These are phyloP conservation scores for Malacosoma neustria DNA, from an alignment of 2,888 invertebrate genomes.

Conservation along the genomic window DNA sequence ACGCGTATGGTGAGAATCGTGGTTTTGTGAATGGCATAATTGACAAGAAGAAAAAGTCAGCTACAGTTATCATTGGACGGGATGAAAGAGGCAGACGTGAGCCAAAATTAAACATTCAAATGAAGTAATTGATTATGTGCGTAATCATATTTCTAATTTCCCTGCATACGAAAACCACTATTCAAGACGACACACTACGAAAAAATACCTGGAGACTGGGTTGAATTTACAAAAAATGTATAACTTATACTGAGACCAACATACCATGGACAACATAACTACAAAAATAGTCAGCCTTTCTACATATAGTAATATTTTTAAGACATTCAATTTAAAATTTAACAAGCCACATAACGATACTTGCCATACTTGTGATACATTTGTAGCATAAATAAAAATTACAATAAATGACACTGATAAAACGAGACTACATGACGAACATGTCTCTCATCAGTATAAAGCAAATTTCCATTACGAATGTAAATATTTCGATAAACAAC, in stretches of 20 bases:
- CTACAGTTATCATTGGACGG: constrained; percentile 2
- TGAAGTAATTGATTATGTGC: constrained; percentile 2
- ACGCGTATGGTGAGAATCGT: constrained; percentile 3
- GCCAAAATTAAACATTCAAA: constrained; percentile 4
- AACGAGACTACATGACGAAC: constrained; percentile 5
- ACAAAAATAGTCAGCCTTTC: constrained; percentile 3
- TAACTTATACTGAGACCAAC: constrained; percentile 2
- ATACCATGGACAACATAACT: constrained; percentile 5
- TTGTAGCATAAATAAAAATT: constrained; percentile 5
- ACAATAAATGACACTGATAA: constrained; percentile 6
- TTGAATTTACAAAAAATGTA: neutral
- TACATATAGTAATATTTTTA: constrained; percentile 5
- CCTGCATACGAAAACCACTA: constrained; percentile 1
- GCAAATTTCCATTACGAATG: constrained; percentile 6
- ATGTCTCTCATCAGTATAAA: constrained; percentile 6
- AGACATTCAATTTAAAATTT: constrained; percentile 5
- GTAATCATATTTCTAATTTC: constrained; percentile 3
- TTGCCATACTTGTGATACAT: constrained; percentile 4
- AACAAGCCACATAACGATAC: constrained; percentile 4
- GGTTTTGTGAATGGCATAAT: constrained; percentile 3
- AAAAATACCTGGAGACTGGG: too few species aligned
- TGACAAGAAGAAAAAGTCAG: constrained; percentile 3
- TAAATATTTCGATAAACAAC: constrained; percentile 5
- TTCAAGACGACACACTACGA: too few species aligned
- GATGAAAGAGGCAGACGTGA: constrained; percentile 1